Percentiles rank a stretch among this genome's conserved stretches.
Conservation (phyloP, 2,888 invertebrate genomes). For the Zygaena filipendulae region DNA sequence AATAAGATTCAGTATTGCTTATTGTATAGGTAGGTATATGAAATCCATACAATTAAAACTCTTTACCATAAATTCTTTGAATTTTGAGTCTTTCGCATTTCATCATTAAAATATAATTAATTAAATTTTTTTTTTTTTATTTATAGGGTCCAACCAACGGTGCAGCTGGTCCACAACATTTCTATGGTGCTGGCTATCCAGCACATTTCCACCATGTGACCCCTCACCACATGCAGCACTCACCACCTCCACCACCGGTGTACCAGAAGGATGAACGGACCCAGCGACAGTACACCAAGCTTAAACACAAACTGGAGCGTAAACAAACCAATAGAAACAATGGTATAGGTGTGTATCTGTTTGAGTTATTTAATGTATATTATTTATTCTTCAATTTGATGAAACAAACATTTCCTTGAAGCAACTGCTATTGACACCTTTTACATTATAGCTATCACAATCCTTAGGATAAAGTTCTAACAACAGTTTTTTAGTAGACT, state of each 20-base stretch:
- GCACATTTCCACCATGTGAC: conserved; percentile 67
- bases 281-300: conserved; percentile 80
- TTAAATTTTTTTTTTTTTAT: too few species aligned
- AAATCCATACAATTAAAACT: too few species aligned
- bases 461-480: too few species aligned
- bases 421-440: too few species aligned
- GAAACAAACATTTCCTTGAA: neutral
- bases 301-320: conserved; percentile 80
- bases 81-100: too few species aligned
- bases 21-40: too few species aligned
- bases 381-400: conserved; percentile 1
- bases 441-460: too few species aligned
- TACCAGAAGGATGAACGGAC: conserved; percentile 84
- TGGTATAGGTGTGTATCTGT: conserved; percentile 62
- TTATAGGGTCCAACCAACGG: conserved; percentile 77
- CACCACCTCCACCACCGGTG: conserved; percentile 71
- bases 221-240: conserved; percentile 74
- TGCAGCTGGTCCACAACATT: conserved; percentile 75
- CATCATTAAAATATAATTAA: too few species aligned
- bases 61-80: too few species aligned
- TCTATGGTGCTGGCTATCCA: conserved; percentile 70
- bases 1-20: too few species aligned
- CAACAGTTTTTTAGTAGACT: too few species aligned
- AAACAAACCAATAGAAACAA: conserved; percentile 67
- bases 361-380: too few species aligned